Conservation (phyloP, 2,888 invertebrate species). For the Tenthredo notha region DNA sequence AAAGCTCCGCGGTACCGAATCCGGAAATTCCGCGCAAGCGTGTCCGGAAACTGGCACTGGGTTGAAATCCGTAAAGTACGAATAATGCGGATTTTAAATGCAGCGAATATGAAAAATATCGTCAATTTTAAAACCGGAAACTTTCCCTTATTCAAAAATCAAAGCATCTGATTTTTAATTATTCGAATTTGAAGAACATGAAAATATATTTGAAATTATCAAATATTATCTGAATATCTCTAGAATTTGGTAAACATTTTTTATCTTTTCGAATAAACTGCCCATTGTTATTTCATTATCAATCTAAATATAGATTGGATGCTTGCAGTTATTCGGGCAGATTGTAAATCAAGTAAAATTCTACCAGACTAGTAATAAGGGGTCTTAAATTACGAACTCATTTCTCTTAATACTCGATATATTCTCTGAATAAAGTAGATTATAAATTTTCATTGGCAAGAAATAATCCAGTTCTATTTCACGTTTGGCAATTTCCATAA, state of each 20-base stretch:
- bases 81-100: slow-evolving; percentile 9
- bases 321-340: background rate
- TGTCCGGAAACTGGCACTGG: slow-evolving; percentile 35
- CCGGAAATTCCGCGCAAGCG: slow-evolving; percentile 42
- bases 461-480: background rate
- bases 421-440: background rate
- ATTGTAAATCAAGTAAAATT: background rate
- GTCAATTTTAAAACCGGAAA: background rate
- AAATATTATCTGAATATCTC: background rate
- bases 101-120: background rate
- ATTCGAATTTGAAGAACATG: background rate
- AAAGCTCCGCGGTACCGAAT: slow-evolving; percentile 9
- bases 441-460: background rate
- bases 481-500: background rate
- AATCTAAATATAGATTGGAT: background rate
- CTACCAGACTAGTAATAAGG: background rate
- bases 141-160: background rate
- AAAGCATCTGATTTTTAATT: background rate
- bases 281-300: background rate
- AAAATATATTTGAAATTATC: background rate
- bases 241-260: background rate
- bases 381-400: background rate
- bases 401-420: background rate
- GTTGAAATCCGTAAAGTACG: background rate
- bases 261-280: background rate